Base-by-base conservation (phyloP, 2,113 vertebrate genomes). In the Condylura cristata region DNA sequence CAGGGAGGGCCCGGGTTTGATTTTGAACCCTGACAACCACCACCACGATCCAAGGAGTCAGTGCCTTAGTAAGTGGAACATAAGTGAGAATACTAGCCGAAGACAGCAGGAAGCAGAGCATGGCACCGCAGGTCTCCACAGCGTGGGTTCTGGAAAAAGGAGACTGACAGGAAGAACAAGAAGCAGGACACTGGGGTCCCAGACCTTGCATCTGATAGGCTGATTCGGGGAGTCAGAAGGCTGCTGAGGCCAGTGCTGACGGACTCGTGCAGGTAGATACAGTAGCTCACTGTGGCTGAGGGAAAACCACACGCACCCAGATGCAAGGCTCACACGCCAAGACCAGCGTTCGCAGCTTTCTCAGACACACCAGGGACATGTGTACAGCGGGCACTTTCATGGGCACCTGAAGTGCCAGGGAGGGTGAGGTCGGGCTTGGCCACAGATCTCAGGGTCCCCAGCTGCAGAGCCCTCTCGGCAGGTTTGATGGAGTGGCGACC, bases 331-430 rank as follows among this genome's bases (percentile, higher is more conserved):
- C 72, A 22, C 0, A 0, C 16, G 14, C 13, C 9, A 24, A 71
- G 16, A 9, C 34, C 14, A 60, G 65, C 4, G 16, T 34, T 63
- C 8, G 24, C 1, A 41, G 30, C 22, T 13, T 0, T 48, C 30
- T 71, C n/a, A 34, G 2, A n/a, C 28, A 2, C 3, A 1, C 46
- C 1, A 2, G 18, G 65, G 58, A 12, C 1, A 7, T 65, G 76
- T 24, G 12, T 18, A 7, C 20, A 5, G 18, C 32, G 11, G 24
- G 32, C 0, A 0, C 66, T 0, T 1, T 7, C 11, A 1, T 3
- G 48, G 26, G n/a, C 13, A 1, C 2, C n/a, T n/a, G n/a, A n/a
- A n/a, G n/a, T n/a, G n/a, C n/a, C n/a, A n/a, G n/a, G n/a, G n/a
- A 41, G 46, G n/a, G 44, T 4, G 1, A 14, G 1, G 22, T 9